These are phyloP conservation scores for Carassius gibelio DNA, from an alignment of 2,113 vertebrate genomes.

Conservation along the genomic window DNA sequence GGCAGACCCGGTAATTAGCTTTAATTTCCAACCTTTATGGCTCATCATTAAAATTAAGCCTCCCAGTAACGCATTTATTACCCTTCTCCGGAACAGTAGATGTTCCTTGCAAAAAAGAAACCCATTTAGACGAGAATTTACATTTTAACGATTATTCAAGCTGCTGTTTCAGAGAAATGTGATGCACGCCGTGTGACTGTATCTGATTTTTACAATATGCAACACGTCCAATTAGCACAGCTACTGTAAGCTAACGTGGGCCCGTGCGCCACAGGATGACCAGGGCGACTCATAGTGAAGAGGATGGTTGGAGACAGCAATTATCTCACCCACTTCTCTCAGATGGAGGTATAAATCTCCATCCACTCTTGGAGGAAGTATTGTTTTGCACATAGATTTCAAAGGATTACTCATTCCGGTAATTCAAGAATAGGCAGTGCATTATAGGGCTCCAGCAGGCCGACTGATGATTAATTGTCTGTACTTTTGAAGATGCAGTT, in stretches of 20 bases:
- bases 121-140: conserved; percentile 39
- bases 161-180: not conserved
- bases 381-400: conserved; percentile 52
- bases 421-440: conserved; percentile 51
- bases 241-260: conserved; percentile 30
- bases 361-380: conserved; percentile 48
- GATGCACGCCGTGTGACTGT: not conserved
- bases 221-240: conserved; percentile 46
- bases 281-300: conserved; percentile 40
- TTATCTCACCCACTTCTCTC: conserved; percentile 53
- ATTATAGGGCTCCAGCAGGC: conserved; percentile 42
- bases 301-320: conserved; percentile 51
- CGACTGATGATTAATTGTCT: conserved; percentile 47
- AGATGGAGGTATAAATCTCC: conserved; percentile 46
- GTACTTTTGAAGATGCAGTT: conserved; percentile 43
- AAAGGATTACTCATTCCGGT: conserved; percentile 54
- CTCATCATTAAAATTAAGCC: conserved; percentile 58
- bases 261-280: conserved; percentile 44
- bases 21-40: conserved; percentile 59
- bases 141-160: conserved; percentile 51
- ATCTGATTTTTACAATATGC: conserved; percentile 37
- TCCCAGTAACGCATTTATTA: conserved; percentile 54
- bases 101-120: conserved; percentile 39
- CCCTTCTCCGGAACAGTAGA: conserved; percentile 49
- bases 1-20: conserved; percentile 54